Evolutionary conservation across 2,113 vertebrate species (phyloP).

Genomic region (Myotis davidii): DNA sequence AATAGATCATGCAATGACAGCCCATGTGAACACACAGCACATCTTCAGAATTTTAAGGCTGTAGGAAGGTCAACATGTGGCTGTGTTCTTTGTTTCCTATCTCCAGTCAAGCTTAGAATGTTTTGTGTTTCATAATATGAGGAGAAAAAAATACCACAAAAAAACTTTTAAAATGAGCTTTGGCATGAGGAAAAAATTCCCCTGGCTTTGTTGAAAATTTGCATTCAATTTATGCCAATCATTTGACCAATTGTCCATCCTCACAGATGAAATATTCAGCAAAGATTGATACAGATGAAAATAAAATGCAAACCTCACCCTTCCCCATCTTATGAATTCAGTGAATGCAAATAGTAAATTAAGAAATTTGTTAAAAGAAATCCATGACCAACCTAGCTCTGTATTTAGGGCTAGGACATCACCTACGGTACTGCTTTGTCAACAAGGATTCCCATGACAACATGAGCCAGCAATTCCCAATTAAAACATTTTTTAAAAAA

Average conservation of each 20-base stretch:
- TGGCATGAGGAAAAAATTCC: not conserved
- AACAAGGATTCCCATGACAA: not conserved
- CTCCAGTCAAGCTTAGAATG: not conserved
- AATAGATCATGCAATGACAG: constrained; percentile 71
- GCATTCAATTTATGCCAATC: not conserved
- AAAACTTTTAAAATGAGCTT: constrained; percentile 11
- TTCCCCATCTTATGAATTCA: not conserved
- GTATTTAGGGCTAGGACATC: not conserved
- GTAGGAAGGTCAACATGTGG: constrained; percentile 51
- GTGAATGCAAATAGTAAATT: not conserved
- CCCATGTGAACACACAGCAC: not conserved
- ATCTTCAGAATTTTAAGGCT: constrained; percentile 67
- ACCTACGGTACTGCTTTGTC: not conserved
- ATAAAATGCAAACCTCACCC: not conserved
- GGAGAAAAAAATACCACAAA: too few relatives aligned
- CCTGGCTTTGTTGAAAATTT: not conserved
- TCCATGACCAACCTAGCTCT: not conserved
- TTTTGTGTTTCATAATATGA: not conserved
- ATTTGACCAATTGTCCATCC: not conserved
- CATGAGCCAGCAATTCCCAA: not conserved
- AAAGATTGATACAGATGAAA: not conserved
- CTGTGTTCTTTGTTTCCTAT: constrained; percentile 2
- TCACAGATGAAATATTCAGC: not conserved
- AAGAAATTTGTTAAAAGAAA: not conserved
- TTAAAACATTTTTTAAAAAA: not conserved